Evolutionary conservation across 2,113 vertebrate species (phyloP).

Genomic region (Nettapus auritus): DNA sequence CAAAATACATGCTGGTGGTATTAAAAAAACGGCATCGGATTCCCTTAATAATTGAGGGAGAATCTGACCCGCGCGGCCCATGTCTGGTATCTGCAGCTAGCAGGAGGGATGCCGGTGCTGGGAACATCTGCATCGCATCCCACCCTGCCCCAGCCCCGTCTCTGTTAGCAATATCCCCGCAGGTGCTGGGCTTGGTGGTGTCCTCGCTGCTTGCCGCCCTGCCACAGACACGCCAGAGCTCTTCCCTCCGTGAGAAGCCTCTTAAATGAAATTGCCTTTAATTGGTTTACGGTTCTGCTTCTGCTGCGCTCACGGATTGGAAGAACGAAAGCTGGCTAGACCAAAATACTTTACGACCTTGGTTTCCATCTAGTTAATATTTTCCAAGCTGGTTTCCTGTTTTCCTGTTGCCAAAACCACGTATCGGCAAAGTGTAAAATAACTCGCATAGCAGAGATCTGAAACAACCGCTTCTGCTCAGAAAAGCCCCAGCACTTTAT

Average conservation of each 20-base stretch:
- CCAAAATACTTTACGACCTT: not conserved
- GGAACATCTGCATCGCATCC: slow-evolving; percentile 23
- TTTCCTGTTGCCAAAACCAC: slow-evolving; percentile 39
- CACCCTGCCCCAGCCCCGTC: accelerated
- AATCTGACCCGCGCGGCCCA: accelerated
- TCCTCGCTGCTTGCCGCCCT: not conserved
- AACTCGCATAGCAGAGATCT: not conserved
- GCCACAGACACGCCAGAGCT: not conserved
- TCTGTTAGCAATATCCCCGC: slow-evolving; percentile 5
- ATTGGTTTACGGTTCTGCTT: slow-evolving; percentile 23
- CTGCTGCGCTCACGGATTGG: not conserved
- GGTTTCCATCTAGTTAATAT: not conserved
- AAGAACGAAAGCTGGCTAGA: slow-evolving; percentile 12
- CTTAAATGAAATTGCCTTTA: not conserved
- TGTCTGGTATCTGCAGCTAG: not conserved
- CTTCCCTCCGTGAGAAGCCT: not conserved
- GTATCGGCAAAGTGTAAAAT: not conserved
- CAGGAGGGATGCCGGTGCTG: not conserved
- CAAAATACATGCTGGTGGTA: not conserved
- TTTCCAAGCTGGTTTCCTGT: slow-evolving; percentile 56
- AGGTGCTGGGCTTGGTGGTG: not conserved
- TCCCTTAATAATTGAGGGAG: not conserved
- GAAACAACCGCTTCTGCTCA: not conserved
- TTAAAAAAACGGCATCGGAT: not conserved
- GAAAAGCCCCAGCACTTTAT: not conserved